phyloP scores from a whole-genome alignment of 2,113 vertebrate genomes.

The Hymenochirus boettgeri region DNA sequence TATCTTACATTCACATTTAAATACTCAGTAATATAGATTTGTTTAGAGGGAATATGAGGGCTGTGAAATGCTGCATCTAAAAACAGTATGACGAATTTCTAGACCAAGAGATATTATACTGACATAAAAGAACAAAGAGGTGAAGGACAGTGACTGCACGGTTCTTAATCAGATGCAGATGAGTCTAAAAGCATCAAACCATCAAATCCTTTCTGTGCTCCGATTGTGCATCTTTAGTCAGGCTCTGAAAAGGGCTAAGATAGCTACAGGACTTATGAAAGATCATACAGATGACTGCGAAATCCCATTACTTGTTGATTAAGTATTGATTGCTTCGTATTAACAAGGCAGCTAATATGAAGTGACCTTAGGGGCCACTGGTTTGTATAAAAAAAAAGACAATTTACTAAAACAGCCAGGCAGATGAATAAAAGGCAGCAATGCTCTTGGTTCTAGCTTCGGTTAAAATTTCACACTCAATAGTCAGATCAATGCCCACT shows the following conservation, averaged over 20 bases:
- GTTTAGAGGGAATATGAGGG: no score
- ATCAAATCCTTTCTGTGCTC: slow-evolving; percentile 89
- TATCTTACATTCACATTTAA: no score
- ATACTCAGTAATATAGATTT: no score
- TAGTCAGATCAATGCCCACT: slow-evolving; percentile 93
- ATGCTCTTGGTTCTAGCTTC: slow-evolving; percentile 84
- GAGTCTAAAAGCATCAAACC: slow-evolving; percentile 90
- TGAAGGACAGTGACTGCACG: slow-evolving; percentile 91
- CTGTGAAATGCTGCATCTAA: slow-evolving; percentile 61
- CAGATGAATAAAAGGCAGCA: slow-evolving; percentile 75
- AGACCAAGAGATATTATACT: slow-evolving; percentile 57
- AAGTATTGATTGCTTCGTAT: slow-evolving; percentile 99
- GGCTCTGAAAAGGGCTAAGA: slow-evolving; percentile 78
- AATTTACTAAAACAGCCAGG: slow-evolving; percentile 78
- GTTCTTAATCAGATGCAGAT: slow-evolving; percentile 97
- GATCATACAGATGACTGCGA: slow-evolving; percentile 98
- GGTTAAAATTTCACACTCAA: slow-evolving; percentile 96
- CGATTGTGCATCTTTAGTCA: slow-evolving; percentile 74
- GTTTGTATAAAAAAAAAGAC: slow-evolving; percentile 75
- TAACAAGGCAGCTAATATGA: slow-evolving; percentile 99
- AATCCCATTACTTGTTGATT: slow-evolving; percentile 99
- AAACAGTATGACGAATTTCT: slow-evolving; percentile 60
- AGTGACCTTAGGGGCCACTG: slow-evolving; percentile 94
- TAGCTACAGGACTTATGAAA: slow-evolving; percentile 97
- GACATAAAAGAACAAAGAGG: slow-evolving; percentile 79